Base-by-base conservation (phyloP, 2,113 vertebrate genomes). In the Eublepharis macularius region DNA sequence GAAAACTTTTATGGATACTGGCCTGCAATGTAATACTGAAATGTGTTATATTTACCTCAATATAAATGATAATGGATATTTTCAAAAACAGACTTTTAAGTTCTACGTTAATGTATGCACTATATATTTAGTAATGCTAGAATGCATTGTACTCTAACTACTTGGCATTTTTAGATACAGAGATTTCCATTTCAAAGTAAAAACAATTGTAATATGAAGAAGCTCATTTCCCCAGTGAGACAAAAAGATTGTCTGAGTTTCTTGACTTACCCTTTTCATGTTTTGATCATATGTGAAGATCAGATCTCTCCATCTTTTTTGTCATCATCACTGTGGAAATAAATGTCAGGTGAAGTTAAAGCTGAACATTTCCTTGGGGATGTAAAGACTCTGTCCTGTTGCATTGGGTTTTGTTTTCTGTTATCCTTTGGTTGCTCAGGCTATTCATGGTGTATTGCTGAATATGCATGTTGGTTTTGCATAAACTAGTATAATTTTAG, bases 101-200 rank as follows among this genome's bases (percentile, higher is more conserved):
- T 85, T 92, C 86, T 83, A 91, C 41, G 9, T 86, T 82, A 77
- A 88, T 49, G 83, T 83, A 47, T 81, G 73, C 84, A 10, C 75
- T 79, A 91, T 90, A 85, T 89, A 88, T 74, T 89, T 92, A 86
- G 81, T 86, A 86, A 88, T 87, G 79, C 79, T 84, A 86, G 45
- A 89, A 54, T 76, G 88, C 87, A 83, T 83, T 89, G 29, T 73
- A 0, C 77, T 89, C 87, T 69, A 90, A 73, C 89, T 89, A 82
- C 9, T 0, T 73, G 49, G 39, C 54, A 24, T 77, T 94, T 92
- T 88, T 85, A 91, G 87, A 88, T 94, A 80, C 66, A 82, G 47
- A 36, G 83, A 92, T 93, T 94, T 93, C 90, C 93, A 90, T 93
- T 93, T 93, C 91, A 90, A 93, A 95, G 88, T 86, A 70, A 85